Base-by-base conservation (phyloP, 2,888 invertebrate species). In the Andrena haemorrhoa region DNA sequence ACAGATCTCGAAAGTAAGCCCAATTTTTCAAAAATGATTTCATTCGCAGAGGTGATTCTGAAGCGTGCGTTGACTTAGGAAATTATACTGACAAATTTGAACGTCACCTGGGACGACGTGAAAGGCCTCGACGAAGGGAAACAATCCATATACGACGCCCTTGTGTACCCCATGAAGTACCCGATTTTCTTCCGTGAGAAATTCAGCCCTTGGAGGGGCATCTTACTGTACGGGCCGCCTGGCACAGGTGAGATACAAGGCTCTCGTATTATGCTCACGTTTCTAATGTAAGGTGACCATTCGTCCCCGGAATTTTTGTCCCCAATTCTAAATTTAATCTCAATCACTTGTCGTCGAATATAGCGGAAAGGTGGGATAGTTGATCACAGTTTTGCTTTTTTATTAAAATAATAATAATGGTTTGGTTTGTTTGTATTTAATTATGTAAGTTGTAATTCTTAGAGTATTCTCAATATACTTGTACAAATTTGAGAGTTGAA, bases 21-120 rank as follows among this genome's bases (percentile, higher is more conserved):
- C 8, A 10, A 10, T 20, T 31, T 20, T 20, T 51, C 7, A 16
- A 58, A 12, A 5, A 29, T 6, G 16, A 58, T 16, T 41, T 16
- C 7, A 7, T n/a, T 31, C 31, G 31, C 3, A 60, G 26, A 26
- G 3, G 20, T 23, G 1, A 61, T 20, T 61, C 10, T 8, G 16
- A 49, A n/a, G 5, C 31, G 10, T n/a, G 4, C 4, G 33, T 68
- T 41, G 5, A 61, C 23, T 7, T 7, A 96, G 95, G 96, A 96
- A 91, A 95, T 96, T 56, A 95, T 96, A 68, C 95, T 95, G 77
- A 94, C 95, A 51, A 95, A 97, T 71, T 95, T 96, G 0, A 96
- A 96, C 63, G 95, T 97, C 0, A 95, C 95, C 58, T 99, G 98
- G 98, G 94, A 95, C 16, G 97, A 98, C 89, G 96, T 99, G 58